Base-by-base conservation (phyloP, 2,888 invertebrate species). In the Epicampocera succincta region DNA sequence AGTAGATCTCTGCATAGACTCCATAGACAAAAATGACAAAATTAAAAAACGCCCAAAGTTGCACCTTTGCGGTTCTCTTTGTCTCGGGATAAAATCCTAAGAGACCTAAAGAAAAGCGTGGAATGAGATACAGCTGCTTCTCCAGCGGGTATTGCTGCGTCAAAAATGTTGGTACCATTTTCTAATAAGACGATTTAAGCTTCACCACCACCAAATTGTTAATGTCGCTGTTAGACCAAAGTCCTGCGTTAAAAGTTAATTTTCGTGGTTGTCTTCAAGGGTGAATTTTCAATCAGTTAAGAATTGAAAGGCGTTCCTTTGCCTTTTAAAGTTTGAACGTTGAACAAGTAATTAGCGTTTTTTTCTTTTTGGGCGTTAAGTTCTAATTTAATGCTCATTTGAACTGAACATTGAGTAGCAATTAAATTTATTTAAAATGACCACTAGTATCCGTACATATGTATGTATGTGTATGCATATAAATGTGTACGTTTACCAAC, bases 11-110 rank as follows among this genome's bases (percentile, higher is more conserved):
- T 3, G 86, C 87, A 73, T 84, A 86, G 19, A 85, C 86, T 8
- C 88, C 88, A 54, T 86, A 86, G 25, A 75, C 75, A 1, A 89
- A 84, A 6, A 88, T 76, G 33, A 74, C 73, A 19, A 87, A 86
- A 61, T 89, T 90, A 1, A 88, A 77, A 13, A 85, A 85, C 12
- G 86, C 83, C 86, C 86, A 88, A 0, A 84, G 38, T 5, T 85
- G 80, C 11, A 86, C 19, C 0, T 17, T 1, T 38, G 72, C 61
- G 9, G 80, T 86, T 4, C 83, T 74, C 46, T 85, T 56, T 54
- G 86, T 82, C 61, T 87, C 86, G 65, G 89, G 89, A 86, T 89
- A 88, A 38, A 86, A 87, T 0, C 89, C 89, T 56, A 89, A 85
- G 13, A 87, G 15, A 8, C 80, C 71, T 8, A 89, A 74, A 0